These are phyloP conservation scores for Myiopsitta monachus DNA, from an alignment of 2,113 vertebrate species.

Conservation along the genomic window DNA sequence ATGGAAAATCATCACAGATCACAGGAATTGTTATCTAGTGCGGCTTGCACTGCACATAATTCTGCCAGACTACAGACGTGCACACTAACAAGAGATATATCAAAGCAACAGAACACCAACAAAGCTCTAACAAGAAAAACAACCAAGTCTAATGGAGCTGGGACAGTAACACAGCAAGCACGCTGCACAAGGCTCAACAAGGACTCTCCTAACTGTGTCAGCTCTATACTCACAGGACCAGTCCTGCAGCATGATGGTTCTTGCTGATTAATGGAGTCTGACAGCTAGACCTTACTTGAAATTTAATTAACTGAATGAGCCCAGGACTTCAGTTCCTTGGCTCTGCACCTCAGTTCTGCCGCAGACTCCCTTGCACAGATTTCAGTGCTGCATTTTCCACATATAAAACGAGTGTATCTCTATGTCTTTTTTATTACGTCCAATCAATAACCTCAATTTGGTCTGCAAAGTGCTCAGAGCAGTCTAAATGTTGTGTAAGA, in stretches of 20 bases:
- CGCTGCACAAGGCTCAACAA: not conserved
- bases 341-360: not conserved
- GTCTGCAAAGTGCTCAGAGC: not conserved
- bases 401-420: not conserved
- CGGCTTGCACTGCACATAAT: not conserved
- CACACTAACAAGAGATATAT: not conserved
- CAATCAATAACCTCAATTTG: accelerated
- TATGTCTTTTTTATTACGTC: not conserved
- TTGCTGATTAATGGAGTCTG: not conserved
- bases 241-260: not conserved
- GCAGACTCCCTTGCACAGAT: not conserved
- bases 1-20: not conserved
- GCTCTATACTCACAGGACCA: not conserved
- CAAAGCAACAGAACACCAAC: not conserved
- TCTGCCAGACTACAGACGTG: not conserved
- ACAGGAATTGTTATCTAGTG: not conserved
- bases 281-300: not conserved
- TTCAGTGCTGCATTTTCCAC: not conserved
- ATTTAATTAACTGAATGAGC: not conserved
- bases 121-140: not conserved
- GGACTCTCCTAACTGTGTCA: not conserved
- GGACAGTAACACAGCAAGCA: not conserved
- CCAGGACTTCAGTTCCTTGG: not conserved
- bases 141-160: not conserved
- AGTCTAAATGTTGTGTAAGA: not conserved